A percentile compares a stretch with the other conserved stretches of the same genome.
Evolutionary conservation across 1,140 invertebrate species (phyloP).

Genomic region (Heliconius melpomene): DNA sequence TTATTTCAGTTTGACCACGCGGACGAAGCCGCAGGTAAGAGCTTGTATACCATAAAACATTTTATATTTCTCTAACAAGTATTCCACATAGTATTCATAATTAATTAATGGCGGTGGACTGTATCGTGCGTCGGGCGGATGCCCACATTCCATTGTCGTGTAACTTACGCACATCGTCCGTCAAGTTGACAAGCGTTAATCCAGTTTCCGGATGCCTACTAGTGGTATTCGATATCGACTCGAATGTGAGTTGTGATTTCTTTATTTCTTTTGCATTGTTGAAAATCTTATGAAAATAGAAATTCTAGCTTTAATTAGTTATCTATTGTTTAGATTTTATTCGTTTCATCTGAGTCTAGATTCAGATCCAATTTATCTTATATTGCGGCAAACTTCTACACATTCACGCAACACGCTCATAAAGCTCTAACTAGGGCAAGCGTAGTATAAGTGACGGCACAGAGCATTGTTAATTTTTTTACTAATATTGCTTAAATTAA

Average conservation of each 20-base stretch:
- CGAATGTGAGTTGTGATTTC: conserved; percentile 1
- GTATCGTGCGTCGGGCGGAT: conserved; percentile 65
- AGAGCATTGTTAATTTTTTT: too few species aligned
- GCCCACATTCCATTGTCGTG: conserved; percentile 76
- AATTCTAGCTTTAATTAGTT: background rate
- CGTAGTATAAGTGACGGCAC: too few species aligned
- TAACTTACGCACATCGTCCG: conserved; percentile 78
- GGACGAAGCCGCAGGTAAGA: too few species aligned
- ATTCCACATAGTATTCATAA: conserved; percentile 24
- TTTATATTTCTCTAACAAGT: background rate
- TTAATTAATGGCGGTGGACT: conserved; percentile 62
- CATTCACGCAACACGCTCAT: too few species aligned
- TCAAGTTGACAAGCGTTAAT: conserved; percentile 80
- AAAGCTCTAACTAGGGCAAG: too few species aligned
- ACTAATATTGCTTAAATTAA: too few species aligned
- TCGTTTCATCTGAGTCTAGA: too few species aligned
- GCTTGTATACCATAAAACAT: background rate
- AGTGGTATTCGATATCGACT: conserved; percentile 35
- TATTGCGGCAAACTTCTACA: background rate
- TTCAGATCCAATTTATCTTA: background rate
- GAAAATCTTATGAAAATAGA: background rate
- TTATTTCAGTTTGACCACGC: too few species aligned
- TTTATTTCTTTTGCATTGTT: background rate
- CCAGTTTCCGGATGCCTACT: conserved; percentile 73
- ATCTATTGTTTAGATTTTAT: background rate